Evolutionary conservation across 2,888 invertebrate genomes (phyloP).

Genomic region (Bombylius major): DNA sequence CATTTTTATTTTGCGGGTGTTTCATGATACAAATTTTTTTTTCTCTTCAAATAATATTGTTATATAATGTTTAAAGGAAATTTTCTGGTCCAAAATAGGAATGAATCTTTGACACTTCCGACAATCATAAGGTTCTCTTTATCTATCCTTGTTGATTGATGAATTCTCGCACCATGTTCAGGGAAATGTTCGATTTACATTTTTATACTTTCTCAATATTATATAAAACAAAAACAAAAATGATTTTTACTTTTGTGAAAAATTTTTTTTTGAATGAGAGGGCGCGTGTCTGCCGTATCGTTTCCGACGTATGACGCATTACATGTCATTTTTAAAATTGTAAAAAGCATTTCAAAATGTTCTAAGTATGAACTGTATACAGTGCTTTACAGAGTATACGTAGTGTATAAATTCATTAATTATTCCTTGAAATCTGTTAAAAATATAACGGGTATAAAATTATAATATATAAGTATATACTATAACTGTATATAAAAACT

Average conservation of each 20-base stretch:
- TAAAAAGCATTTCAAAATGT: conserved; percentile 4
- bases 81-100: not conserved
- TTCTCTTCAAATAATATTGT: too few relatives aligned
- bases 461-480: not conserved
- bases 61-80: too few relatives aligned
- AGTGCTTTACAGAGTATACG: not conserved
- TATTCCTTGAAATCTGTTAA: not conserved
- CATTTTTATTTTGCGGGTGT: too few relatives aligned
- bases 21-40: too few relatives aligned
- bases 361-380: conserved; percentile 6
- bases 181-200: not conserved
- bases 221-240: too few relatives aligned
- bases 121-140: conserved; percentile 11
- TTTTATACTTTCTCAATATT: too few relatives aligned
- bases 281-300: conserved; percentile 13
- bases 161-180: conserved; percentile 2
- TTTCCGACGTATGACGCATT: conserved; percentile 15
- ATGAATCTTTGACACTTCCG: conserved; percentile 8
- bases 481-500: not conserved
- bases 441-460: not conserved
- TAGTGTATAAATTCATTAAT: not conserved
- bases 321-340: conserved; percentile 11
- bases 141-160: conserved; percentile 13
- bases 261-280: conserved; percentile 3
- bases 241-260: not conserved